Evolutionary conservation across 2,113 vertebrate species (phyloP).

Genomic region (Prionailurus viverrinus): DNA sequence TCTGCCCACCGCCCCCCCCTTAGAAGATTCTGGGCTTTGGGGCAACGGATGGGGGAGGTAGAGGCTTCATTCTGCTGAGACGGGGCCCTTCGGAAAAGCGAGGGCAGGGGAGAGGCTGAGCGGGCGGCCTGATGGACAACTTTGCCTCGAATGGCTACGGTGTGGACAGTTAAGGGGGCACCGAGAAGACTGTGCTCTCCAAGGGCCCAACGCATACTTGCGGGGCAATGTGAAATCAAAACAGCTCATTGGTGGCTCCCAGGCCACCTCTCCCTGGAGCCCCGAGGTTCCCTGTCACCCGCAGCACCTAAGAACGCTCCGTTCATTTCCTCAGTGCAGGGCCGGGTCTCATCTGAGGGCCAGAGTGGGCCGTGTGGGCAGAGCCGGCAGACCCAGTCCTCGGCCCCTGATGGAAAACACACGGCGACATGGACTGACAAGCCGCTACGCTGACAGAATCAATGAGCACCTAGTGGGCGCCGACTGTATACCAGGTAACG

Average conservation of each 20-base stretch:
- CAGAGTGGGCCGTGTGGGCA: not conserved
- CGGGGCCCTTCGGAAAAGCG: not conserved
- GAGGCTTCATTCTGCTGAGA: not conserved
- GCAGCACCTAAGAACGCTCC: not conserved
- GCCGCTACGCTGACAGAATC: not conserved
- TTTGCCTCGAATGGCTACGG: not conserved
- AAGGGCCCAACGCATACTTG: not conserved
- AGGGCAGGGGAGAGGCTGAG: not conserved
- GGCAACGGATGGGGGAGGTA: rapidly evolving
- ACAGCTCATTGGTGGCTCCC: too few relatives aligned
- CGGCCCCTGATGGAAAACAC: not conserved
- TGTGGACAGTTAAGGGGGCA: rapidly evolving
- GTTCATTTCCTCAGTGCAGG: not conserved
- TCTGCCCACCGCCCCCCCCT: not conserved
- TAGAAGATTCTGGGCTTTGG: rapidly evolving
- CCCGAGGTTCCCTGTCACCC: not conserved
- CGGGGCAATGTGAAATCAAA: not conserved
- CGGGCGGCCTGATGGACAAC: rapidly evolving
- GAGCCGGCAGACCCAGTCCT: not conserved
- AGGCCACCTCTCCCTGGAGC: not conserved
- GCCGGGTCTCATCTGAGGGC: not conserved
- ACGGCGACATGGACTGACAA: not conserved
- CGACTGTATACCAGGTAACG: not conserved
- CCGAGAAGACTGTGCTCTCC: not conserved
- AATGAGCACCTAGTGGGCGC: not conserved